Base-by-base conservation (phyloP, 1,140 invertebrate genomes). In the Carposina sasakii region DNA sequence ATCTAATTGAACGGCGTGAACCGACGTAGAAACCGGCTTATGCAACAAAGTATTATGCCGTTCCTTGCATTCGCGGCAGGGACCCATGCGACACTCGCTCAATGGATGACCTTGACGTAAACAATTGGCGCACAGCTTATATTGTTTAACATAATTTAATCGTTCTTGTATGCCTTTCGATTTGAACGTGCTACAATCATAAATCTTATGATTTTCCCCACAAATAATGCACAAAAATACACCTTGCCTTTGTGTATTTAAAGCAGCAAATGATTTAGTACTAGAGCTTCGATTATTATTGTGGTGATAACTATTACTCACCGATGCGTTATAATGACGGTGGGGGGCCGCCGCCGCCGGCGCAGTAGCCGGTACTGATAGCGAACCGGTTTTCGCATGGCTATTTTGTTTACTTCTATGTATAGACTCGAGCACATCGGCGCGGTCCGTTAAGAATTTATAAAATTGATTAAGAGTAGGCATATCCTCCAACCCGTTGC, bases 21-120 rank as follows among this genome's bases (percentile, higher is more conserved):
- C 37, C 9, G 37, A 6, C 24, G 26, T 10, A 2, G 22, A 20
- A 28, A n/a, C 4, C n/a, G n/a, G 13, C 10, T 26, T 26, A 15
- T 42, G 40, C 20, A 42, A 17, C n/a, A 42, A 28, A 17, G 12
- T 12, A 28, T 42, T 42, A 12, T 42, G 40, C 4, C 23, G 16
- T 2, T 16, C 6, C 16, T 42, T 26, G 19, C 40, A 42, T 1
- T 16, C 13, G 22, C 8, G 23, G 19, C 40, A 42, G 6, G 40
- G 24, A 16, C 40, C 40, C 15, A 26, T 1, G 4, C 13, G n/a
- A 24, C 40, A 42, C 4, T 26, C 9, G 12, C 23, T 9, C 12
- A 13, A n/a, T 1, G 12, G 4, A 12, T 42, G 40, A 2, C 40
- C 40, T 26, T 26, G 8, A 6, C 40, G 40, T 16, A 42, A 17